Percentiles rank a stretch among this genome's conserved stretches.
Conservation (phyloP, 1,140 invertebrate genomes). For the Berghia stephanieae region DNA sequence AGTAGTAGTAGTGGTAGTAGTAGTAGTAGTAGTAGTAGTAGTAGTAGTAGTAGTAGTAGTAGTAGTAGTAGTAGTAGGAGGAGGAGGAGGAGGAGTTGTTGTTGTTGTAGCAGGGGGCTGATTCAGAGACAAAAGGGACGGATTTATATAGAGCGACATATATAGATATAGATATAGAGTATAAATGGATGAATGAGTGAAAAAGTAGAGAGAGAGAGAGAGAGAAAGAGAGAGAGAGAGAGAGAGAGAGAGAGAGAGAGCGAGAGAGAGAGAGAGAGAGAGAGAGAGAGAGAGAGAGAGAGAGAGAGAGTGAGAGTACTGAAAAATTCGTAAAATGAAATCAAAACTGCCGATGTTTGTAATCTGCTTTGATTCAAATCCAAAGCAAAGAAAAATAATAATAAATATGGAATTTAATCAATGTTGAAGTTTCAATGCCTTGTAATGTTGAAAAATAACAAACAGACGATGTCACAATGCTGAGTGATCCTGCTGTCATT, state of each 20-base stretch:
- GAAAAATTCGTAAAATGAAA: background rate
- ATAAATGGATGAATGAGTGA: too few species aligned
- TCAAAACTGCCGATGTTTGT: too few species aligned
- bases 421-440: too few species aligned
- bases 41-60: background rate
- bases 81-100: too few species aligned
- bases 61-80: background rate
- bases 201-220: too few species aligned
- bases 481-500: too few species aligned
- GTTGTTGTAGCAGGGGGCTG: background rate
- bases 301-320: background rate
- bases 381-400: background rate
- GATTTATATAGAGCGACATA: background rate
- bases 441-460: too few species aligned
- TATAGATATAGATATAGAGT: background rate
- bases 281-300: background rate
- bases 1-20: background rate
- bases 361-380: background rate
- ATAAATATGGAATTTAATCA: too few species aligned
- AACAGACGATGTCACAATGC: too few species aligned
- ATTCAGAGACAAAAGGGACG: background rate
- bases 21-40: background rate
- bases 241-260: too few species aligned
- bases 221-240: background rate
- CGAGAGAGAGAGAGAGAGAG: too few species aligned